Evolutionary conservation across 2,797 vertebrate species (phyloP).

Genomic region (Poecilia picta): DNA sequence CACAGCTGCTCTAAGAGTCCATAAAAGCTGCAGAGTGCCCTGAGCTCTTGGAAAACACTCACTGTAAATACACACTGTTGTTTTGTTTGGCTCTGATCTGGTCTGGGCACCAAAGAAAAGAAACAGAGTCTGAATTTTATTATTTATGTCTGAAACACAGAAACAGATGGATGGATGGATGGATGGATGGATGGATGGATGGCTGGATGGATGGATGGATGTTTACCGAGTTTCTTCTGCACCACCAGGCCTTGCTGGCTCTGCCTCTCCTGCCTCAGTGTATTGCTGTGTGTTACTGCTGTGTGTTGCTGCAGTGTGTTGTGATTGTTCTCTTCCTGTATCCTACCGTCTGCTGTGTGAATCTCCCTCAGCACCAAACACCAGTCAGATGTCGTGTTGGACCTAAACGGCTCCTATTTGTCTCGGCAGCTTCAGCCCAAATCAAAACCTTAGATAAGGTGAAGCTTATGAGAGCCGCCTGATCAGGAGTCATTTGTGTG

Average conservation of each 20-base stretch:
- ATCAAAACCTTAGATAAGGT: background rate
- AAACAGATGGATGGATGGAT: background rate
- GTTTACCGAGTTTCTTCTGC: background rate
- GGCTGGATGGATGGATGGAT: background rate
- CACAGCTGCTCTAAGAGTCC: slow-evolving; percentile 12
- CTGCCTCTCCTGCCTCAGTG: no score
- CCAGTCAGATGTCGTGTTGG: background rate
- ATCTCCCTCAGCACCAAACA: background rate
- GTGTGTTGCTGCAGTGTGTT: no score
- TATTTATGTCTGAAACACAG: background rate
- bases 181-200: background rate
- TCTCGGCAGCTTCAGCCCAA: background rate
- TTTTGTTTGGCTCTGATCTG: slow-evolving; percentile 55
- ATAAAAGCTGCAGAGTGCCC: slow-evolving; percentile 37
- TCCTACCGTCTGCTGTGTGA: background rate
- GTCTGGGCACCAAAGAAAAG: slow-evolving; percentile 16
- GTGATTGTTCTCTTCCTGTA: background rate
- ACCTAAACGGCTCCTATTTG: background rate
- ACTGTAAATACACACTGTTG: slow-evolving; percentile 52
- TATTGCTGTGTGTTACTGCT: no score
- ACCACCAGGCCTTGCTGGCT: no score
- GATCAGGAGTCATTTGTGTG: background rate
- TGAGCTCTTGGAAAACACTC: slow-evolving; percentile 42
- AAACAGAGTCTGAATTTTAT: background rate
- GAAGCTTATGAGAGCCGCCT: background rate